Base-by-base conservation (phyloP, 2,113 vertebrate genomes). In the Proterorhinus semilunaris region DNA sequence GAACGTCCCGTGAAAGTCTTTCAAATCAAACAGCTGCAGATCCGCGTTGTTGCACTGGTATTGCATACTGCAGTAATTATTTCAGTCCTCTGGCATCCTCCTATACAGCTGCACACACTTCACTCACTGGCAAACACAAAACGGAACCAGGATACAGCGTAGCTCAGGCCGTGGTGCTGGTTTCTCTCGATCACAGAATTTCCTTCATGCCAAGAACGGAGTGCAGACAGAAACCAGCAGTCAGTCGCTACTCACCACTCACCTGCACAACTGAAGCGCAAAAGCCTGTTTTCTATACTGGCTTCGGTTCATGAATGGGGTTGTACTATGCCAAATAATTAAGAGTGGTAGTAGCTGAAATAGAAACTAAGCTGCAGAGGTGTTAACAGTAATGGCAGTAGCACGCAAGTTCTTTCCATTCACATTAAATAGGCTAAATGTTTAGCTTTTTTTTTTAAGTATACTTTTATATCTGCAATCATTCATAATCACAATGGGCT, bases 41-140 rank as follows among this genome's bases (percentile, higher is more conserved):
- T 66, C 69, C 51, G 50, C 46, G 16, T 13, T 21, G 73, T 66
- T 71, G 66, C 55, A 86, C 68, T 59, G 66, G 66, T 72, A 72
- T 62, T 51, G 70, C 85, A 85, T 72, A 48, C 69, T 81, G 85
- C 78, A 71, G 81, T 77, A 76, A 90, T 89, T 86, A 85, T 83
- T 86, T 83, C 77, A 83, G 81, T 81, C 63, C 71, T 83, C 78
- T 84, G 85, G 77, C 80, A 76, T 84, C 81, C 64, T 75, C 76
- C 71, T 78, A 36, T 36, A 69, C 88, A 91, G 90, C 87, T 90
- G 90, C 83, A 87, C 71, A 84, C 85, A 77, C 74, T 82, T 76
- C 79, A 83, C 69, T 36, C 75, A 67, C 71, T 76, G 81, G 71
- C 74, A 83, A 77, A 84, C 79, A 82, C 81, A 72, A 72, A 71